Evolutionary conservation across 1,140 invertebrate species (phyloP).

Genomic region (Bombus confusus): DNA sequence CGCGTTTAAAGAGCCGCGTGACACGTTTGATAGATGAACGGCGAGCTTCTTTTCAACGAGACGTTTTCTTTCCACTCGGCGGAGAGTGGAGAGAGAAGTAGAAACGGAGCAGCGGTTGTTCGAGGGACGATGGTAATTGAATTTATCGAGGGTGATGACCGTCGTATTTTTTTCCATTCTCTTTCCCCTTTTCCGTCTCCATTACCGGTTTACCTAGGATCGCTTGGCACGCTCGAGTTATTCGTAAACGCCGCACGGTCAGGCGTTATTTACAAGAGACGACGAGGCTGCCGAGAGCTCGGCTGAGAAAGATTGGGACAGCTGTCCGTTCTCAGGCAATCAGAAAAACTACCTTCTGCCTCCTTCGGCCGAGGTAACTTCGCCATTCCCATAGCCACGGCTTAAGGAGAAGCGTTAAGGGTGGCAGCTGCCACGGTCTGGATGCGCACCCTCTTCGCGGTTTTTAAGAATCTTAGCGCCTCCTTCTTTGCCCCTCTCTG

Average conservation of each 20-base stretch:
- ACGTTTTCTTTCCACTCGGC: neutral
- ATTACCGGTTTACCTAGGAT: slow-evolving; percentile 51
- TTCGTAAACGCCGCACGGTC: slow-evolving; percentile 60
- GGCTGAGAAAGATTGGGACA: slow-evolving; percentile 73
- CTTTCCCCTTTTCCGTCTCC: neutral
- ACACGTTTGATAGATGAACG: slow-evolving; percentile 37
- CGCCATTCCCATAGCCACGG: slow-evolving; percentile 61
- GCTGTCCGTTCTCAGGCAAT: slow-evolving; percentile 76
- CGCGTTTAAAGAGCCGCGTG: neutral
- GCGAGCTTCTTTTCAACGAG: neutral
- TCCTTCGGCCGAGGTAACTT: slow-evolving; percentile 38
- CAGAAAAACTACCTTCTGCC: slow-evolving; percentile 71
- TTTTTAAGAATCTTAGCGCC: slow-evolving; percentile 81
- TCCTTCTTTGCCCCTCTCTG: slow-evolving; percentile 34
- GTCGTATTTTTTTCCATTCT: slow-evolving; percentile 45
- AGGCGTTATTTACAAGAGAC: slow-evolving; percentile 63
- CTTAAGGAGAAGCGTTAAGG: slow-evolving; percentile 67
- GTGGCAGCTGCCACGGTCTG: slow-evolving; percentile 58
- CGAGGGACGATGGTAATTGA: slow-evolving; percentile 49
- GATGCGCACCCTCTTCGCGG: slow-evolving; percentile 73
- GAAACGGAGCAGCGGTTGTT: neutral
- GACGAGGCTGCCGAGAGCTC: slow-evolving; percentile 27
- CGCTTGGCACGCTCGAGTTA: slow-evolving; percentile 62
- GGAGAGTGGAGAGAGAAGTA: no score
- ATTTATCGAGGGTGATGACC: slow-evolving; percentile 64